A percentile compares a stretch with the other conserved stretches of the same genome.
Conservation (phyloP, 2,797 vertebrate genomes). For the Manis javanica region DNA sequence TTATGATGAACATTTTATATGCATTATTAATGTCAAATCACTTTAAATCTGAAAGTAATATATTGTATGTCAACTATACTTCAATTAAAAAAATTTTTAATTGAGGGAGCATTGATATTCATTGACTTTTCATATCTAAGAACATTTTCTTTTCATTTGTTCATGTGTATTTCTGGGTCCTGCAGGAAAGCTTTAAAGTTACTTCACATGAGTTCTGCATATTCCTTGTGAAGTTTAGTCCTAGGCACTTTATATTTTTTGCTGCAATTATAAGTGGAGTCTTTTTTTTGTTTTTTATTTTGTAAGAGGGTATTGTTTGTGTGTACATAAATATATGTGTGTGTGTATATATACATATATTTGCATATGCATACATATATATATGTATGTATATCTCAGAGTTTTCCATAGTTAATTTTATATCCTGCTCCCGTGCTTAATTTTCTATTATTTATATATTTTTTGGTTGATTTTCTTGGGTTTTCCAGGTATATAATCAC, state of each 20-base stretch:
- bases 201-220: background rate
- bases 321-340: background rate
- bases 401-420: background rate
- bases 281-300: background rate
- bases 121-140: background rate
- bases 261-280: background rate
- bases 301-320: background rate
- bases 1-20: too few species aligned
- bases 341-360: background rate
- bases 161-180: background rate
- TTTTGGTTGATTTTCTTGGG: background rate
- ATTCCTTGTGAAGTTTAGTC: background rate
- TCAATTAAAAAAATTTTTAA: background rate
- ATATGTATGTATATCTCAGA: background rate
- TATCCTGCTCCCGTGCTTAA: background rate
- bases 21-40: too few species aligned
- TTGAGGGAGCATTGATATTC: background rate
- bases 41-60: too few species aligned
- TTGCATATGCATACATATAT: background rate
- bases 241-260: background rate
- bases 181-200: background rate
- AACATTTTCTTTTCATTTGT: background rate
- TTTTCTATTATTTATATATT: constrained; percentile 14
- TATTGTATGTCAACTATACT: too few species aligned
- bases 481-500: background rate